phyloP scores from a whole-genome alignment of 2,888 invertebrate genomes.

The Rutpela maculata region DNA sequence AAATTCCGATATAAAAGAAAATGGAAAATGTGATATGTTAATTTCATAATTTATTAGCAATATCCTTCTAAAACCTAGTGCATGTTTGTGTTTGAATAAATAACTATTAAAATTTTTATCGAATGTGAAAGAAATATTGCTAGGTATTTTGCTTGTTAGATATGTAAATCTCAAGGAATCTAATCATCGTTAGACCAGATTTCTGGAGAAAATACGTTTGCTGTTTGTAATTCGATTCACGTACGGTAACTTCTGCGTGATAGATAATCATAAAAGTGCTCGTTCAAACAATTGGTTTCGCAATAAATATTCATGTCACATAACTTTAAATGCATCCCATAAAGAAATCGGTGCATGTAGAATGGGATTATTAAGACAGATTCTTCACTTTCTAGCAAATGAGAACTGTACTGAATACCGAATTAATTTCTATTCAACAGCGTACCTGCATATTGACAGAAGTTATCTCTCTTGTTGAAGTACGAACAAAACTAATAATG shows the following conservation, averaged over 20 bases:
- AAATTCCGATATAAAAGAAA: no score
- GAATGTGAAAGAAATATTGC: no score
- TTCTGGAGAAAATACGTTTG: neutral
- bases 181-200: neutral
- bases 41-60: no score
- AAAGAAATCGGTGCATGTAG: conserved; percentile 47
- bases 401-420: conserved; percentile 28
- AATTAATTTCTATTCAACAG: conserved; percentile 24
- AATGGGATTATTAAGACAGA: conserved; percentile 46
- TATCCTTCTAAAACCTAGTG: no score
- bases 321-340: conserved; percentile 48
- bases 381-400: conserved; percentile 32
- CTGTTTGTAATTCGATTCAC: conserved; percentile 43
- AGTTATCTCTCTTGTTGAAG: conserved; percentile 16
- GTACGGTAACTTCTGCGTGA: conserved; percentile 41
- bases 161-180: neutral
- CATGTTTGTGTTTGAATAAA: no score
- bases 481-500: conserved; percentile 46
- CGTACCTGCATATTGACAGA: neutral
- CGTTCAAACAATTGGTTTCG: conserved; percentile 44
- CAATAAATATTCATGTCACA: conserved; percentile 52
- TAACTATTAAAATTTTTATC: no score
- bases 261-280: conserved; percentile 39
- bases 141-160: no score
- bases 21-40: no score